phyloP scores from a whole-genome alignment of 2,113 vertebrate genomes.

The Mystacornis crossleyi region DNA sequence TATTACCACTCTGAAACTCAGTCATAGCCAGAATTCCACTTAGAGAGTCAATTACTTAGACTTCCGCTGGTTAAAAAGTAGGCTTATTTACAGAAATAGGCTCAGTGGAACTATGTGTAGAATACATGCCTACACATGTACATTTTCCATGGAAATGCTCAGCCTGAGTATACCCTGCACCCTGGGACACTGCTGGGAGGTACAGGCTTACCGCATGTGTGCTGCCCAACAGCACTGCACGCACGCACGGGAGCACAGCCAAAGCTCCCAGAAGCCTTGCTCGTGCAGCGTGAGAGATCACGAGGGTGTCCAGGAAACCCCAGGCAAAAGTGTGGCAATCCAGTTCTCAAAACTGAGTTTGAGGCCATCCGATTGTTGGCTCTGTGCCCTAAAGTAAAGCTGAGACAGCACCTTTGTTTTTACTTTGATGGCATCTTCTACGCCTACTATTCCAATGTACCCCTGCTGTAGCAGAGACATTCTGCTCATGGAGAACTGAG shows the following conservation, averaged over 20 bases:
- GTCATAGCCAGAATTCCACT: neutral
- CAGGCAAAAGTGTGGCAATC: neutral
- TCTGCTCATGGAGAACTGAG: neutral
- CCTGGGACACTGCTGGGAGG: neutral
- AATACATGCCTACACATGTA: rapidly evolving
- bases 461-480: neutral
- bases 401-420: neutral
- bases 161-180: neutral
- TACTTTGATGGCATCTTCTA: neutral
- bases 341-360: neutral
- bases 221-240: neutral
- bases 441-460: neutral
- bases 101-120: neutral
- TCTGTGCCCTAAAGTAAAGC: neutral
- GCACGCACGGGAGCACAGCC: neutral
- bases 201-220: neutral
- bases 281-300: rapidly evolving
- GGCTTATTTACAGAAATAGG: neutral
- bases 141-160: neutral
- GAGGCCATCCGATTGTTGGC: neutral
- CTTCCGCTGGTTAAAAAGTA: neutral
- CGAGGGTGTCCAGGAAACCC: neutral
- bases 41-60: neutral
- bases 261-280: neutral
- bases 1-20: neutral